Conservation (phyloP, 2,888 invertebrate species). For the Fabriciana adippe region DNA sequence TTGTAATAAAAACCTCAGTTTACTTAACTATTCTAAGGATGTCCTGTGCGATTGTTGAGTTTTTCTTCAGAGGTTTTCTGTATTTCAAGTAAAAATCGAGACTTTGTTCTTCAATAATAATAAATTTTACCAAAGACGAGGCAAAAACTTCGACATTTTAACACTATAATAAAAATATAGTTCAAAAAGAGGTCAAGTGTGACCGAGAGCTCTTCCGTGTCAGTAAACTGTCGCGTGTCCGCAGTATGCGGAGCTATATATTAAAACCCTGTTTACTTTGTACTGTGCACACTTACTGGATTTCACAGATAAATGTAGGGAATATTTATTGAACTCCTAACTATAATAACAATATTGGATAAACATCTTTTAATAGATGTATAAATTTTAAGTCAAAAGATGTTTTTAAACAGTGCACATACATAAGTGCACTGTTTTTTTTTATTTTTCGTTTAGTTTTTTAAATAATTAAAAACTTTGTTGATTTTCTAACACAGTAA, state of each 20-base stretch:
- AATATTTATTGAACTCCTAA: neutral
- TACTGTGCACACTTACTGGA: slow-evolving; percentile 1
- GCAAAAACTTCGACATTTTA: neutral
- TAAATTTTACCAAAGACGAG: no score
- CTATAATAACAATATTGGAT: neutral
- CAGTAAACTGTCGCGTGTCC: slow-evolving; percentile 26
- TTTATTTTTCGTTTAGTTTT: no score
- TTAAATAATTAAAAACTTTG: no score
- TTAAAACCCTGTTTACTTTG: slow-evolving; percentile 12
- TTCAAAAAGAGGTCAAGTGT: slow-evolving; percentile 31
- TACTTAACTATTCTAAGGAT: no score
- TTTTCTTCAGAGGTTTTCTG: no score
- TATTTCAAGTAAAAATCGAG: no score
- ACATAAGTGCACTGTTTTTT: no score
- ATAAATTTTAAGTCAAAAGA: no score
- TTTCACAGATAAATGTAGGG: neutral
- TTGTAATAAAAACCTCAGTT: neutral
- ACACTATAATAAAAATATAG: slow-evolving; percentile 11
- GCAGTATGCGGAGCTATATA: slow-evolving; percentile 19
- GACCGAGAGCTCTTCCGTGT: slow-evolving; percentile 42
- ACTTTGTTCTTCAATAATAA: no score
- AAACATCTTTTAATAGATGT: neutral
- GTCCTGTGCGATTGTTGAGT: no score
- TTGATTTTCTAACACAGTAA: no score
- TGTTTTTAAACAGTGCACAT: no score